Evolutionary conservation across 2,888 invertebrate species (phyloP).

Genomic region (Spodoptera exigua): DNA sequence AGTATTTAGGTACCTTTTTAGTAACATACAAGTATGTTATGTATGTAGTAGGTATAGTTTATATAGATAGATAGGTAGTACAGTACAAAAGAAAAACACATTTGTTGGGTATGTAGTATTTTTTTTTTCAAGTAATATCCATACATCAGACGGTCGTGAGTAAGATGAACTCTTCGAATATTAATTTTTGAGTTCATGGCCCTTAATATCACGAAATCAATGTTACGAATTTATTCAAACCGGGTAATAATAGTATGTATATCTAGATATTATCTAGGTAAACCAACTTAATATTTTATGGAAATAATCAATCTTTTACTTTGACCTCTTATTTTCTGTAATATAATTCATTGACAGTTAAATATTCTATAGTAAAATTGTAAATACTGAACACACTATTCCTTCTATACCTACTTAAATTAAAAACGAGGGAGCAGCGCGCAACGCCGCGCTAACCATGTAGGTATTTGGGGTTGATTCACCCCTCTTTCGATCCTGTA

Average conservation of each 20-base stretch:
- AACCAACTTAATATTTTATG: constrained; percentile 7
- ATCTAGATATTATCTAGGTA: constrained; percentile 39
- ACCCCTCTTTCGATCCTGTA: constrained; percentile 79
- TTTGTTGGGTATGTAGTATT: background rate
- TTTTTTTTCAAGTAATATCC: constrained; percentile 25
- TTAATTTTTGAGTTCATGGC: constrained; percentile 84
- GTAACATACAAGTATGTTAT: too few species aligned
- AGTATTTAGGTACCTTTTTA: too few species aligned
- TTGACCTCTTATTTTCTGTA: too few species aligned
- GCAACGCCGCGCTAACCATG: constrained; percentile 68
- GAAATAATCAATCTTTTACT: too few species aligned
- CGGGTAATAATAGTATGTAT: constrained; percentile 4
- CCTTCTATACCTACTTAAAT: constrained; percentile 47
- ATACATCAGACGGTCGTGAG: constrained; percentile 42
- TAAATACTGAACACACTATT: too few species aligned
- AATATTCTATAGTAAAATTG: too few species aligned
- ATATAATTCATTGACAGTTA: too few species aligned
- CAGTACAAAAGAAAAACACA: too few species aligned
- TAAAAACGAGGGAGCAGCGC: constrained; percentile 56
- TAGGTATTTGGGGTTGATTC: constrained; percentile 84
- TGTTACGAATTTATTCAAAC: constrained; percentile 2
- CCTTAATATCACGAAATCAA: constrained; percentile 71
- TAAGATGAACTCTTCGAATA: constrained; percentile 81
- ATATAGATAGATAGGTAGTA: too few species aligned
- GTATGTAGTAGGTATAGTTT: too few species aligned